Base-by-base conservation (phyloP, 2,888 invertebrate genomes). In the Cerastis leucographa region DNA sequence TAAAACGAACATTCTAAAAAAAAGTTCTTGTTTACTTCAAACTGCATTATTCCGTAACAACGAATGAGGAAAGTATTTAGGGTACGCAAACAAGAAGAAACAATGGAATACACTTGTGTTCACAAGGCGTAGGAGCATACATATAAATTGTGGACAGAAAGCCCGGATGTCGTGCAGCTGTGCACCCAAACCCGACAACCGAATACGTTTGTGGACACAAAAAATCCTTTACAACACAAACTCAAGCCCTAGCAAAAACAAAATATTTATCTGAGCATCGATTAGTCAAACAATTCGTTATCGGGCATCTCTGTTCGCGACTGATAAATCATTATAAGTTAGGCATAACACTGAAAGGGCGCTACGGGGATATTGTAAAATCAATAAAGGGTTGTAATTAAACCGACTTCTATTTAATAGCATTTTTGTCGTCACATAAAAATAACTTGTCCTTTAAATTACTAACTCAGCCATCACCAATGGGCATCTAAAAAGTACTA, bases 151-250 rank as follows among this genome's bases (percentile, higher is more conserved):
- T 80, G 80, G 72, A 86, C 86, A 89, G 85, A 84, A 82, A 89
- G 90, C 87, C 94, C 94, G 94, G 94, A 95, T 94, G 93, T 89
- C 85, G 80, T 89, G 93, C 95, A 95, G 95, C 95, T 95, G 95
- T 93, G 92, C 92, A 91, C 87, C 90, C 89, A 87, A 90, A 89
- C 88, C 80, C 83, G 76, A 69, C 80, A 77, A 74, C 74, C 76
- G 64, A 86, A 88, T 78, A 83, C 80, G 71, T 87, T 86, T 87
- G 87, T 88, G 76, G 86, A 90, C 89, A 92, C 78, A 93, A 91
- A 86, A 93, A 91, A 90, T 74, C 83, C 75, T 85, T 83, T 81
- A 83, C 85, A 80, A 80, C 80, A 82, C 73, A 81, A 84, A 87
- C 81, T 76, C 64, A 64, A 72, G 68, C 77, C 74, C 62, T 12